Evolutionary conservation across 2,113 vertebrate genomes (phyloP), one percentile per base, ranked within the genome.

Genomic region (Muscicapa adusta): DNA sequence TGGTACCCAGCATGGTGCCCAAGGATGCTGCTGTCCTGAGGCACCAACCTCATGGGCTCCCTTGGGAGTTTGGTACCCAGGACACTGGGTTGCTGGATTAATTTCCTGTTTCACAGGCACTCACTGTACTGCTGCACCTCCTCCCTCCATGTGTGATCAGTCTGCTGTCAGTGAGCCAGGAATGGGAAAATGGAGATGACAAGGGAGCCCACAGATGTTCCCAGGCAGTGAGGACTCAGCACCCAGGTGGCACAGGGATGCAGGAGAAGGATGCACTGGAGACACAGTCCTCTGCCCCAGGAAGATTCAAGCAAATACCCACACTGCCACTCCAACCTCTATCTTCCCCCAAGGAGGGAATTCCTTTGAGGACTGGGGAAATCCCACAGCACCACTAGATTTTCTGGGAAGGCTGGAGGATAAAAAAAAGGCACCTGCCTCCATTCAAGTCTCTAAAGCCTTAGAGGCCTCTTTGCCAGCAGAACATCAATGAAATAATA

Each of bases 371-470:
- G 54, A 89, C 8, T 53, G 58, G 36, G 54, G 54, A 96, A 96
- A 94, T 51, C 85, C 88, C 82, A 76, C 71, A 91, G 62, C 62
- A 88, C 57, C 66, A 16, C 48, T 22, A 75, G 53, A 31, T 65
- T 94, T 91, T 33, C 78, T 88, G 71, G 85, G 78, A 95, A 93
- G 50, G 54, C 92, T 87, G 66, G 73, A 95, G 77, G 89, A 95
- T 68, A 82, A 62, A 87, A 62, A 87, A 95, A 51, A 94, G 58
- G 67, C 74, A 88, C 36, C 81, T 88, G 81, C 54, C 16, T 85
- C 58, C 34, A 42, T 54, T 54, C 2, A 3, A 62, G 70, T 28
- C 42, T 93, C 63, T 53, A 79, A 95, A 94, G 60, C 79, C 78
- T 91, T 67, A 43, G 68, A 89, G 91, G 87, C 43, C 51, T 89